Base-by-base conservation (phyloP, 2,113 vertebrate genomes). In the Myrmecophaga tridactyla region DNA sequence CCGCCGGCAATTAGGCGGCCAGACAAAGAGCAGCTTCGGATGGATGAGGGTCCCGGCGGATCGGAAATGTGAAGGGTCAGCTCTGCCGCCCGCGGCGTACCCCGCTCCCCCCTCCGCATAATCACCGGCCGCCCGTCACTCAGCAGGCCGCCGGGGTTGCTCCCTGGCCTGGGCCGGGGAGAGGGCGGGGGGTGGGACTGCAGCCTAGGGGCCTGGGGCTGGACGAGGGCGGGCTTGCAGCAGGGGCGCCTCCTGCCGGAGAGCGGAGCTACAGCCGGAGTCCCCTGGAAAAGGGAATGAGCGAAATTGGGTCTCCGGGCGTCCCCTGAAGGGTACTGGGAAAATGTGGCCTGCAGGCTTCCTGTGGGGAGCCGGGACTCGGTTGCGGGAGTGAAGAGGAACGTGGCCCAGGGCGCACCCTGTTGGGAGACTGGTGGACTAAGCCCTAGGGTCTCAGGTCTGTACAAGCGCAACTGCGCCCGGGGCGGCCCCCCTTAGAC, bases 1-100 rank as follows among this genome's bases (percentile, higher is more conserved):
- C 97, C 97, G 96, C 97, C 89, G 85, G 98, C 98, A 98, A 98
- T 98, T 98, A 98, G 96, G 97, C 96, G 97, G 97, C 92, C 95
- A 97, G 94, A 93, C 92, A 96, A 98, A 97, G 97, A 97, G 97
- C 96, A 95, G 97, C 97, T 97, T 97, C 97, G 97, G 97, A 97
- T 98, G 97, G 97, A 98, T 97, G 97, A 97, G 97, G 95, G 96
- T 98, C 97, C 98, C 97, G 94, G 96, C 92, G 97, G 98, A 97
- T 97, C 95, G 96, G 90, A 96, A 97, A 97, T 87, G 95, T 97
- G 96, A 92, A 87, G 96, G 98, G 95, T 96, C 98, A 98, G 91
- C 96, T 96, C 97, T 95, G 88, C 90, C 94, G 96, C 95, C 80
- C 73, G 97, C 95, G 97, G 96, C 97, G 94, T 96, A 92, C 96